A percentile compares a stretch with the other conserved stretches of the same genome.
Evolutionary conservation across 2,113 vertebrate species (phyloP).

Genomic region (Leptocoma aspasia): DNA sequence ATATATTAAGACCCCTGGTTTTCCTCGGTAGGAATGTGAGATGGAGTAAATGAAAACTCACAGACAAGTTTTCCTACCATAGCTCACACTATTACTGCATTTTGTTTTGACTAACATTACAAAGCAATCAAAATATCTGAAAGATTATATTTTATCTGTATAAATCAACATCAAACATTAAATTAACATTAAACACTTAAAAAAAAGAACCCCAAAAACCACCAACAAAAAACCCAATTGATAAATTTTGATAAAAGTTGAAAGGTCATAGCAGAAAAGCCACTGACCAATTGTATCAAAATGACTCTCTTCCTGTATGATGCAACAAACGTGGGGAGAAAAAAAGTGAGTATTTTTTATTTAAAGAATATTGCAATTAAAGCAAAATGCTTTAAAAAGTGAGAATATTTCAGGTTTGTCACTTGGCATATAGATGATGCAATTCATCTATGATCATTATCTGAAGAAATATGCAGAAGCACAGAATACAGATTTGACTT

Average conservation of each 20-base stretch:
- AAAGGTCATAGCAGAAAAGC: background rate
- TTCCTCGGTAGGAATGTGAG: background rate
- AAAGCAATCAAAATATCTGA: background rate
- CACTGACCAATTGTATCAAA: background rate
- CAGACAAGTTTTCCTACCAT: fast-evolving
- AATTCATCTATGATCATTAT: background rate
- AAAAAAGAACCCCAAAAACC: too few species aligned
- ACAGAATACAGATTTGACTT: background rate
- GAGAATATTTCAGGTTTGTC: background rate
- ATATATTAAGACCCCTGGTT: background rate
- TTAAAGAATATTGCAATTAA: background rate
- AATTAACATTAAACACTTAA: background rate
- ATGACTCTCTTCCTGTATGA: background rate
- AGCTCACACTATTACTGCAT: background rate
- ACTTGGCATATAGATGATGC: background rate
- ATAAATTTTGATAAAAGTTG: background rate
- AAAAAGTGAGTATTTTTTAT: background rate
- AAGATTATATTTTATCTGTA: background rate
- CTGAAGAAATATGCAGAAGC: background rate
- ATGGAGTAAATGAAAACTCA: background rate
- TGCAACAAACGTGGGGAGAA: background rate
- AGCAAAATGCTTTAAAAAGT: background rate
- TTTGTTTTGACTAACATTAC: background rate
- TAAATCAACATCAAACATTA: background rate
- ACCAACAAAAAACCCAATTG: background rate